These are phyloP conservation scores for Phorcus lineatus DNA, from an alignment of 2,888 invertebrate species.

Conservation along the genomic window DNA sequence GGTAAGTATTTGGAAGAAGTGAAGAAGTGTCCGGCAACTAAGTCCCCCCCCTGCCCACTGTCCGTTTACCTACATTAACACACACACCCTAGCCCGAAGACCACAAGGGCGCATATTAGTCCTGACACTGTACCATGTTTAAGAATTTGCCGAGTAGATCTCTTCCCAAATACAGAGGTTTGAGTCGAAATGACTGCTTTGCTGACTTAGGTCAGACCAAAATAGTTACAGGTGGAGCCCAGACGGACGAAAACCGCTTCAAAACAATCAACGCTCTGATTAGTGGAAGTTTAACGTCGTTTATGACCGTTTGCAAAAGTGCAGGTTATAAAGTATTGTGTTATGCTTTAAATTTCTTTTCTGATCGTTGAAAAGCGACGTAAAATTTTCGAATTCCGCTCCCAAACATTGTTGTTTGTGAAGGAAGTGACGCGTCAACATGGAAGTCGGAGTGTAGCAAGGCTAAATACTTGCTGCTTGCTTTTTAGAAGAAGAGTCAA, in stretches of 20 bases:
- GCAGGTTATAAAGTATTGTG: background rate
- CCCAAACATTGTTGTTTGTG: constrained; percentile 29
- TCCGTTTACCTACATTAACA: no score
- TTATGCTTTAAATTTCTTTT: background rate
- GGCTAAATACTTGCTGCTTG: constrained; percentile 31
- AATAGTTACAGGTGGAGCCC: no score
- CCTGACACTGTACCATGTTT: background rate
- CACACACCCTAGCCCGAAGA: background rate
- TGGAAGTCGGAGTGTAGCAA: constrained; percentile 17
- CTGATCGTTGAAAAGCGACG: background rate
- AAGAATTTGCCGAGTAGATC: constrained; percentile 17
- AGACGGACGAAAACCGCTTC: no score
- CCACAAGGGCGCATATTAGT: background rate
- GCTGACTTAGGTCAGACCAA: no score
- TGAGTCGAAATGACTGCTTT: background rate
- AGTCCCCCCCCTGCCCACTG: no score
- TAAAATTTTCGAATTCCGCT: constrained; percentile 31
- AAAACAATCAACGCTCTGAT: background rate
- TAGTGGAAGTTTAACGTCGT: background rate
- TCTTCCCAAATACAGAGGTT: constrained; percentile 11
- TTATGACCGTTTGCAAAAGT: constrained; percentile 3
- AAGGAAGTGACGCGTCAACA: constrained; percentile 30
- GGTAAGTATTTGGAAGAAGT: no score
- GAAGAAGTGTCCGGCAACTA: no score
- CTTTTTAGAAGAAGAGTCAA: constrained; percentile 18